phyloP scores from a whole-genome alignment of 1,140 invertebrate species.

The Diorhabda elongata region DNA sequence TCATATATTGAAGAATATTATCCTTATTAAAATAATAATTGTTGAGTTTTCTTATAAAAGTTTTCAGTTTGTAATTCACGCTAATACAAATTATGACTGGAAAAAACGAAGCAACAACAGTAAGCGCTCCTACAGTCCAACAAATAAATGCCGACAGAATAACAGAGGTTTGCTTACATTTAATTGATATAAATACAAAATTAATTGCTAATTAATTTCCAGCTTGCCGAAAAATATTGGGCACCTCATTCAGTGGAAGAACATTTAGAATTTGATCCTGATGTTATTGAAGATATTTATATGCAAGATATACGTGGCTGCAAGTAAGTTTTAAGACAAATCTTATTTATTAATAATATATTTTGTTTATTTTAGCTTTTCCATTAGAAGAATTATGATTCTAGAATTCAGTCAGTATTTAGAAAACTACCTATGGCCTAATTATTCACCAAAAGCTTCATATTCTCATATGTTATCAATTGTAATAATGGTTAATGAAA shows the following conservation, averaged over 20 bases:
- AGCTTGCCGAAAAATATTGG: slow-evolving; percentile 88
- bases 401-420: slow-evolving; percentile 96
- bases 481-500: slow-evolving; percentile 96
- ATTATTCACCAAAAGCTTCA: slow-evolving; percentile 71
- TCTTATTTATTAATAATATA: slow-evolving; percentile 15
- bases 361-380: slow-evolving; percentile 59
- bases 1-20: neutral
- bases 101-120: slow-evolving; percentile 7
- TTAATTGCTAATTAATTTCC: slow-evolving; percentile 39
- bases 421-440: slow-evolving; percentile 97
- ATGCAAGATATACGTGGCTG: slow-evolving; percentile 71
- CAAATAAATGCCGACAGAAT: slow-evolving; percentile 72
- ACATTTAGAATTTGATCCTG: slow-evolving; percentile 66
- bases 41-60: neutral
- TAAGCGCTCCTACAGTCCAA: slow-evolving; percentile 62
- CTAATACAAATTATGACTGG: slow-evolving; percentile 11
- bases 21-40: neutral
- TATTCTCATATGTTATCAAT: slow-evolving; percentile 90
- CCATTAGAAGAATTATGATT: slow-evolving; percentile 87
- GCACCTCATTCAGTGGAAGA: slow-evolving; percentile 68
- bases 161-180: slow-evolving; percentile 57
- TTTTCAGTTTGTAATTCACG: neutral
- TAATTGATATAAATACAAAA: slow-evolving; percentile 17
- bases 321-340: slow-evolving; percentile 50
- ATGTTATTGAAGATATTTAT: slow-evolving; percentile 79